Percentiles rank a stretch among this genome's conserved stretches.
Conservation (phyloP, 2,113 vertebrate genomes). For the Zosterops pallidus region DNA sequence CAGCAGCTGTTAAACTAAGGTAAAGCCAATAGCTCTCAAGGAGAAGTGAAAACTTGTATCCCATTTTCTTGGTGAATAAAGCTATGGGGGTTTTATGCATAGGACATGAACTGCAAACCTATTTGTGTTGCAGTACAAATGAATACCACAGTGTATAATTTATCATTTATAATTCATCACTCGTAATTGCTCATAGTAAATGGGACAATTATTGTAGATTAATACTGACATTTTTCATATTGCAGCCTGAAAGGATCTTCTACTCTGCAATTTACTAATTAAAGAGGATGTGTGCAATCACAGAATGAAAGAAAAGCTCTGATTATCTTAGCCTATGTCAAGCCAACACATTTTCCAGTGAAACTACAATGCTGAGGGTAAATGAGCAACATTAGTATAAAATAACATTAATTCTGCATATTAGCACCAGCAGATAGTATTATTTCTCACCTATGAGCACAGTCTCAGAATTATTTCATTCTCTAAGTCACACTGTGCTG, state of each 20-base stretch:
- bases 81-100: background rate
- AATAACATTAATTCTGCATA: background rate
- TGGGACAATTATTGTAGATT: slow-evolving; percentile 36
- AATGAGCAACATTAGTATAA: background rate
- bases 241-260: slow-evolving; percentile 35
- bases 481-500: background rate
- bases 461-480: background rate
- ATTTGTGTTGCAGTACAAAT: background rate
- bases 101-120: background rate
- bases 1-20: background rate
- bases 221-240: slow-evolving; percentile 33
- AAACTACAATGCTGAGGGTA: background rate
- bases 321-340: slow-evolving; percentile 22
- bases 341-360: background rate
- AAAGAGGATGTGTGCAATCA: slow-evolving; percentile 43
- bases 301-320: slow-evolving; percentile 22
- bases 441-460: background rate
- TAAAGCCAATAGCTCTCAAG: background rate
- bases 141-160: background rate
- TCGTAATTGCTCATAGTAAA: slow-evolving; percentile 23
- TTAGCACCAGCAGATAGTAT: background rate
- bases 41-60: background rate
- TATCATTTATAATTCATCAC: slow-evolving; percentile 46
- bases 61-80: background rate
- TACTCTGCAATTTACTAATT: slow-evolving; percentile 46